Conservation (phyloP, 2,888 invertebrate genomes). For the Tetragnatha montana region DNA sequence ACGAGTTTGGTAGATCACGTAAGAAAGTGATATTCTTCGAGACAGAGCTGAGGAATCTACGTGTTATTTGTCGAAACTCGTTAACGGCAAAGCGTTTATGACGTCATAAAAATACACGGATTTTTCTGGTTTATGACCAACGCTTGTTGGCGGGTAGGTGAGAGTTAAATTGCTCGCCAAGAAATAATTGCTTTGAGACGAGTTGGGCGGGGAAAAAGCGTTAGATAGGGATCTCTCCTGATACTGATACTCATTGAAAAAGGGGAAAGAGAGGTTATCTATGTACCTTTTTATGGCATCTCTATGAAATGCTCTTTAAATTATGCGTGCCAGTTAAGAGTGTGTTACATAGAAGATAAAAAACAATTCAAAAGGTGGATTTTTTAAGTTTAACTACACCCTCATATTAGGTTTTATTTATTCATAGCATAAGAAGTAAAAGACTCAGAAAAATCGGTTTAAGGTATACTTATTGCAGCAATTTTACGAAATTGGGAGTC, state of each 20-base stretch:
- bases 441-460: too few relatives aligned
- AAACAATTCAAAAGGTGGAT: too few relatives aligned
- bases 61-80: conserved; percentile 13
- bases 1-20: neutral
- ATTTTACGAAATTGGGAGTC: too few relatives aligned
- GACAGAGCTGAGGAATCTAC: neutral
- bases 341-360: neutral
- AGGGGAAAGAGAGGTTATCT: neutral
- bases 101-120: conserved; percentile 9
- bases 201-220: neutral
- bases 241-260: neutral
- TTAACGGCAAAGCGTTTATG: conserved; percentile 11
- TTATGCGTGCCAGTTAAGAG: neutral
- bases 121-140: conserved; percentile 10
- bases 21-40: neutral
- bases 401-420: too few relatives aligned
- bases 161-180: neutral
- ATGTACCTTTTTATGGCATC: neutral
- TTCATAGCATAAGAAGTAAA: too few relatives aligned
- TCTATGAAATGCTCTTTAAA: neutral
- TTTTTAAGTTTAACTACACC: too few relatives aligned
- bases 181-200: neutral
- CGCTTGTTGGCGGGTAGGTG: too few relatives aligned
- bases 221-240: neutral
- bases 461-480: too few relatives aligned